phyloP scores from a whole-genome alignment of 2,888 invertebrate species.

The Dryococelus australis region DNA sequence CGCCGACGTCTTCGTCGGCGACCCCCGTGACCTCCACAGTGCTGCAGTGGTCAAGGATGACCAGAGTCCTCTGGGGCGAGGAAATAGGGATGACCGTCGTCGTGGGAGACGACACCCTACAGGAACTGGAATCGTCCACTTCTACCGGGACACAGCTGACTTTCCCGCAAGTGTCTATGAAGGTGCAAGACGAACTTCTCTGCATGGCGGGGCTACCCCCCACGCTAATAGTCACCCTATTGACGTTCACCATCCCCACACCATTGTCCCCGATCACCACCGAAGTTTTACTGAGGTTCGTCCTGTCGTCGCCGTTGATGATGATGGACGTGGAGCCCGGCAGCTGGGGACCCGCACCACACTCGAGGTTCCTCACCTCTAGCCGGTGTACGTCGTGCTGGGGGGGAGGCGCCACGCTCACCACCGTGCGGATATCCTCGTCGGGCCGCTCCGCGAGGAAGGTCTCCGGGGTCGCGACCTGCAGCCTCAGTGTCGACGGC shows the following conservation, averaged over 20 bases:
- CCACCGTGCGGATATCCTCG: slow-evolving; percentile 33
- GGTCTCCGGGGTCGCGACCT: slow-evolving; percentile 30
- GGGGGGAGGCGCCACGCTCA: slow-evolving; percentile 41
- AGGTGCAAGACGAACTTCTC: slow-evolving; percentile 34
- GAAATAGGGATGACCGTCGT: slow-evolving; percentile 28
- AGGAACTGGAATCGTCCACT: slow-evolving; percentile 30
- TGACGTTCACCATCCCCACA: slow-evolving; percentile 45
- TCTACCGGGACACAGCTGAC: neutral
- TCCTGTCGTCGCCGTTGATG: slow-evolving; percentile 72
- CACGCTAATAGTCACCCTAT: slow-evolving; percentile 58
- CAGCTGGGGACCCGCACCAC: slow-evolving; percentile 47
- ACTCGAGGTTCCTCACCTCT: slow-evolving; percentile 50
- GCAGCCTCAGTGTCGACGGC: slow-evolving; percentile 28
- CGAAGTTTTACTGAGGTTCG: slow-evolving; percentile 30
- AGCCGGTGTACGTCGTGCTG: slow-evolving; percentile 56
- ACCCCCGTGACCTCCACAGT: neutral
- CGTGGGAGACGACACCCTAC: slow-evolving; percentile 18
- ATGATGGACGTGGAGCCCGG: slow-evolving; percentile 67
- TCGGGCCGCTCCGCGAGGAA: slow-evolving; percentile 11
- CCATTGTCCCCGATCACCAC: slow-evolving; percentile 35
- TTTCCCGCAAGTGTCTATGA: slow-evolving; percentile 33
- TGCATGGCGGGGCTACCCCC: slow-evolving; percentile 50
- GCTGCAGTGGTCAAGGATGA: slow-evolving; percentile 19
- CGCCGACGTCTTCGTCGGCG: neutral
- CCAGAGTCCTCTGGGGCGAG: slow-evolving; percentile 3